Evolutionary conservation across 2,113 vertebrate genomes (phyloP).

Genomic region (Panthera leo): DNA sequence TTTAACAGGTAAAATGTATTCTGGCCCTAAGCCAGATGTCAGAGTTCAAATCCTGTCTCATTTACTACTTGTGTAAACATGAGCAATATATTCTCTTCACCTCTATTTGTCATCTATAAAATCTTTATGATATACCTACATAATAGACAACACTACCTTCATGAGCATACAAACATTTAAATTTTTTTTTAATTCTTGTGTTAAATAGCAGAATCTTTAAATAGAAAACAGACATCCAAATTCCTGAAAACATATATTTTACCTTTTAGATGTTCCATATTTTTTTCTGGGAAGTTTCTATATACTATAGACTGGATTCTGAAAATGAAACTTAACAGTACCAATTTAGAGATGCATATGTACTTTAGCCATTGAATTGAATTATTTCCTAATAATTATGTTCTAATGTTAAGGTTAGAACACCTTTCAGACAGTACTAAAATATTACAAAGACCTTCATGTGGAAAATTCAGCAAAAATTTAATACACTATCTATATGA

Average conservation of each 20-base stretch:
- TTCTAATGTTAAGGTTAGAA: neutral
- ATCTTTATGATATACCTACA: neutral
- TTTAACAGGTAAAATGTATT: neutral
- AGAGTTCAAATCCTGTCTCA: neutral
- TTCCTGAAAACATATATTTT: neutral
- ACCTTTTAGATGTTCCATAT: neutral
- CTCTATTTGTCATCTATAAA: neutral
- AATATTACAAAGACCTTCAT: neutral
- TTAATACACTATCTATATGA: neutral
- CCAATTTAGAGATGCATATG: neutral
- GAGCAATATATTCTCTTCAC: neutral
- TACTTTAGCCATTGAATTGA: neutral
- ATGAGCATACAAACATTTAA: neutral
- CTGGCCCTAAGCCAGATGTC: neutral
- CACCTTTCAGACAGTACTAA: neutral
- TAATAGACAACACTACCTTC: neutral
- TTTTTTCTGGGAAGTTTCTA: neutral
- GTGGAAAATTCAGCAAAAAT: neutral
- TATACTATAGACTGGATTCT: neutral
- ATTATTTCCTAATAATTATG: neutral
- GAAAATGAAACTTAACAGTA: constrained; percentile 18
- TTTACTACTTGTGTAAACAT: neutral
- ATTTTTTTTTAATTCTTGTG: neutral
- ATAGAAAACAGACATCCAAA: neutral
- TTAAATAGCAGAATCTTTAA: neutral